A percentile compares a stretch with the other conserved stretches of the same genome.
These are phyloP conservation scores for Brienomyrus brachyistius DNA, from an alignment of 2,113 vertebrate genomes.

Conservation along the genomic window DNA sequence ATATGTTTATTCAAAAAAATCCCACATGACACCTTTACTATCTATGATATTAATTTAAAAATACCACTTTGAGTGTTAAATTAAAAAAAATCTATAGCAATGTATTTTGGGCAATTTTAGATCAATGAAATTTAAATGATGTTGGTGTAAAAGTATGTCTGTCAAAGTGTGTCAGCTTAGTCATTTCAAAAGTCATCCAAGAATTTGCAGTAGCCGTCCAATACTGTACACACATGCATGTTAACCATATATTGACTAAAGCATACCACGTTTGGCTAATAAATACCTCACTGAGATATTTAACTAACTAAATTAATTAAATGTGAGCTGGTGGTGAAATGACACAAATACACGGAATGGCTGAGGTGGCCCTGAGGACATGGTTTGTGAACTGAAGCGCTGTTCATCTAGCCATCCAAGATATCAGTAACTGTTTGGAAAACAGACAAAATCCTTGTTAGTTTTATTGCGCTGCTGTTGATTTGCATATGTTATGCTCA, in stretches of 20 bases:
- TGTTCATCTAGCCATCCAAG: neutral
- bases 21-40: neutral
- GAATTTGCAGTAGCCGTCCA: too few species aligned
- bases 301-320: neutral
- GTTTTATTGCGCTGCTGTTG: neutral
- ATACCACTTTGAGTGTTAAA: neutral
- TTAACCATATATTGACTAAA: too few species aligned
- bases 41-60: neutral
- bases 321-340: neutral
- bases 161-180: too few species aligned
- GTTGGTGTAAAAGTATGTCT: too few species aligned
- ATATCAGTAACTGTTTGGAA: neutral
- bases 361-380: neutral
- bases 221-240: too few species aligned
- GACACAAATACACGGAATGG: neutral
- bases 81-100: neutral
- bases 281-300: neutral
- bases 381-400: too few species aligned
- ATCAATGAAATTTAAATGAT: neutral
- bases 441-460: neutral
- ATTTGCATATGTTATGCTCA: neutral
- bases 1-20: neutral
- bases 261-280: neutral
- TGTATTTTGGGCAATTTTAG: neutral
- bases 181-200: too few species aligned